Evolutionary conservation across 2,113 vertebrate species (phyloP).

Genomic region (Lampris incognitus): DNA sequence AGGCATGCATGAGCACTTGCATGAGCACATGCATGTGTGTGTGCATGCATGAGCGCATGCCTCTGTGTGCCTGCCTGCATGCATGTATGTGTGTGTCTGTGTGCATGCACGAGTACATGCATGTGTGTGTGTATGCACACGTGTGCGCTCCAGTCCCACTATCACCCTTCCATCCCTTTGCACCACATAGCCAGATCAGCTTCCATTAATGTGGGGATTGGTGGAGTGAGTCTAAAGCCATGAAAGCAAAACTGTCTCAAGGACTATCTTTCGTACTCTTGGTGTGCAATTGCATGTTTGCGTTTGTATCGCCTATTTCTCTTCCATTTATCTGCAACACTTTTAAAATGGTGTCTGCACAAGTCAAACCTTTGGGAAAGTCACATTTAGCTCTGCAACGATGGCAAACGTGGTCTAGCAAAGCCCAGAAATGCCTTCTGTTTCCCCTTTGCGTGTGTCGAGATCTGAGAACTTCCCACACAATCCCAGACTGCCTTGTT

Average conservation of each 20-base stretch:
- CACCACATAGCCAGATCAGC: no score
- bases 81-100: background rate
- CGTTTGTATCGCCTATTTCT: slow-evolving; percentile 24
- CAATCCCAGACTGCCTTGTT: slow-evolving; percentile 58
- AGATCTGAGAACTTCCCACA: slow-evolving; percentile 59
- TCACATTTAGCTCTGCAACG: slow-evolving; percentile 4
- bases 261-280: no score
- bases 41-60: background rate
- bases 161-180: no score
- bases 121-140: background rate
- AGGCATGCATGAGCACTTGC: background rate
- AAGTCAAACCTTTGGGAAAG: slow-evolving; percentile 28
- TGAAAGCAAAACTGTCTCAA: background rate
- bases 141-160: background rate
- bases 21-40: background rate
- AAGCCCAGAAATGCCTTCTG: slow-evolving; percentile 28
- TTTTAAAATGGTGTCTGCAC: slow-evolving; percentile 7
- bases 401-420: slow-evolving; percentile 27
- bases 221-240: slow-evolving; percentile 16
- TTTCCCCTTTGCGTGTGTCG: slow-evolving; percentile 63
- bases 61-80: background rate
- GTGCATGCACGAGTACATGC: background rate
- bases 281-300: slow-evolving; percentile 8
- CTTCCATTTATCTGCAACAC: background rate
- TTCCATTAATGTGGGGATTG: background rate